Evolutionary conservation across 2,113 vertebrate species (phyloP), one percentile per base, ranked within the genome.

Genomic region (Butastur rufipennis): DNA sequence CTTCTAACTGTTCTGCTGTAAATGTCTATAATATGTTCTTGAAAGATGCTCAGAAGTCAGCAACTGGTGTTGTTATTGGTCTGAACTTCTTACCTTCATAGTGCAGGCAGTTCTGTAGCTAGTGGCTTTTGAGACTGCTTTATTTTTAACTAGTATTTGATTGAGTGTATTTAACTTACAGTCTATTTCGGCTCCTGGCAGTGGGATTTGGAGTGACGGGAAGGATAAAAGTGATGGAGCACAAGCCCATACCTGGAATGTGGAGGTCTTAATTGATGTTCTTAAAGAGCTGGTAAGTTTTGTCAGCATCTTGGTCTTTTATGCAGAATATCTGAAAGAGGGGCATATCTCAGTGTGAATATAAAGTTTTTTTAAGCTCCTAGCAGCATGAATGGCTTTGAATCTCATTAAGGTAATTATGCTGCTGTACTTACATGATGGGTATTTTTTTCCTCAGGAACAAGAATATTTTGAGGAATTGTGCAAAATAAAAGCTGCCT

Each of bases 181-280:
- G 99, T 99, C 99, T 63, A 99, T 99, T 95, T 99, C 99, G 75
- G 98, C 99, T 97, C 99, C 99, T 94, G 99, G 99, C 72, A 99
- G 99, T 97, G 99, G 99, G 29, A 99, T 99, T 97, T 99, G 99
- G 99, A 99, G 99, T 90, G 99, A 99, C 48, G 99, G 99, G 16
- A 99, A 99, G 84, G 99, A 99, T 98, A 99, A 99, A 97, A 99
- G 98, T 40, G 99, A 99, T 7, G 98, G 99, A 65, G 98, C 99
- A 23, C 99, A 99, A 98, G 98, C 98, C 26, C 99, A 99, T 96
- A 99, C 99, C 6, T 99, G 99, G 99, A 99, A 99, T 90, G 99
- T 99, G 10, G 99, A 99, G 96, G 99, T 99, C 94, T 98, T 99
- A 83, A 99, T 99, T 67, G 99, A 99, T 63, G 98, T 99, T 45